A percentile compares a stretch with the other conserved stretches of the same genome.
Conservation (phyloP, 2,888 invertebrate genomes). For the Ectobius pallidus region DNA sequence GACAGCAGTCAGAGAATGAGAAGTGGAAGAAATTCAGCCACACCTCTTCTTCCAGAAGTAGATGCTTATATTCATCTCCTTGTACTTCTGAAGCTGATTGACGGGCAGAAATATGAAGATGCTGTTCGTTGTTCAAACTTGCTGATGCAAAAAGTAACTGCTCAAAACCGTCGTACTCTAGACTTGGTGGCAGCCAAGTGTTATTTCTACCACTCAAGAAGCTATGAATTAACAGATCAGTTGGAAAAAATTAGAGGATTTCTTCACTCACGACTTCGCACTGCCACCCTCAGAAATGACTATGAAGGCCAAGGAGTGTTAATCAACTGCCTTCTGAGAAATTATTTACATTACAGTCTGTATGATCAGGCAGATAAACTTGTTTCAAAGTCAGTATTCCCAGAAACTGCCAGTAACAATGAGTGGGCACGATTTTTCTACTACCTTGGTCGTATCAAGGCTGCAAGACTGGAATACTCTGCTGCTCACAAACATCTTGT, state of each 20-base stretch:
- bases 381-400: slow-evolving; percentile 95
- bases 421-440: slow-evolving; percentile 98
- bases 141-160: slow-evolving; percentile 84
- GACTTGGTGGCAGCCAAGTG: slow-evolving; percentile 95
- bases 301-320: slow-evolving; percentile 97
- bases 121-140: slow-evolving; percentile 86
- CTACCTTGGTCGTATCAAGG: slow-evolving; percentile 96
- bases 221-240: slow-evolving; percentile 85
- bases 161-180: slow-evolving; percentile 89
- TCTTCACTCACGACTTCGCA: slow-evolving; percentile 88
- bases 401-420: slow-evolving; percentile 97
- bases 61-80: slow-evolving; percentile 92
- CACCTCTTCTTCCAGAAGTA: slow-evolving; percentile 81
- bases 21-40: slow-evolving; percentile 62
- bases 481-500: slow-evolving; percentile 96
- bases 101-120: slow-evolving; percentile 79
- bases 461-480: slow-evolving; percentile 97
- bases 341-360: slow-evolving; percentile 93
- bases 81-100: slow-evolving; percentile 85
- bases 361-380: slow-evolving; percentile 98
- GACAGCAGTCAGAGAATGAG: slow-evolving; percentile 56
- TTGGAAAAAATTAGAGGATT: slow-evolving; percentile 85
- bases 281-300: slow-evolving; percentile 94
- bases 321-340: slow-evolving; percentile 92
- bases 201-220: slow-evolving; percentile 92